These are phyloP conservation scores for Drosophila monieri DNA, from an alignment of 2,888 invertebrate species.

Conservation along the genomic window DNA sequence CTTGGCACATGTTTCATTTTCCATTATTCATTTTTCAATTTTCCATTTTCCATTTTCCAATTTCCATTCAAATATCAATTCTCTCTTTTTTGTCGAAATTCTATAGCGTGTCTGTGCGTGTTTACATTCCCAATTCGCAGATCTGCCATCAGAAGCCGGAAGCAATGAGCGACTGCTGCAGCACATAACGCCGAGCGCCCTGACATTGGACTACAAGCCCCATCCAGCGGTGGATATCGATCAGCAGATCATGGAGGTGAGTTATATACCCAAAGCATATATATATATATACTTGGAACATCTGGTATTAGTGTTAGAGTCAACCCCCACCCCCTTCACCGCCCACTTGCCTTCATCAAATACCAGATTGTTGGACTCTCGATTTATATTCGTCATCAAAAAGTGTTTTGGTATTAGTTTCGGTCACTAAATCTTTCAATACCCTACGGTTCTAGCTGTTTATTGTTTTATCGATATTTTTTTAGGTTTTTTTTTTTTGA, in stretches of 20 bases:
- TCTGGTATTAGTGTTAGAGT: neutral
- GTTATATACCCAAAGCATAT: slow-evolving; percentile 28
- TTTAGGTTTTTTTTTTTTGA: no score
- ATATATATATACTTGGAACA: slow-evolving; percentile 3
- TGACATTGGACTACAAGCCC: slow-evolving; percentile 81
- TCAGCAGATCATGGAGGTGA: slow-evolving; percentile 84
- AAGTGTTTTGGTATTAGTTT: neutral
- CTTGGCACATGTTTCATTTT: no score
- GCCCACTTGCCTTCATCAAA: neutral
- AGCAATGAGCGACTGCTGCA: slow-evolving; percentile 82
- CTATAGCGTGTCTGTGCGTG: slow-evolving; percentile 4
- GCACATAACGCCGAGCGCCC: slow-evolving; percentile 81
- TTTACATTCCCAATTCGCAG: slow-evolving; percentile 71
- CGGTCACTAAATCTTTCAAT: neutral
- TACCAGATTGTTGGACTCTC: neutral
- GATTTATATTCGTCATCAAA: neutral
- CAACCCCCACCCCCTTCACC: no score
- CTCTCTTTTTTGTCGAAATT: neutral
- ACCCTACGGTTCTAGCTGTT: neutral
- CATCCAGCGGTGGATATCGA: slow-evolving; percentile 82
- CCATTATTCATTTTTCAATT: neutral
- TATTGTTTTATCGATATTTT: no score
- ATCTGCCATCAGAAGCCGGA: slow-evolving; percentile 84
- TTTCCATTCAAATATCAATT: neutral
- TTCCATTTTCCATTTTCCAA: neutral